These are phyloP conservation scores for Drosophila dunni DNA, from an alignment of 1,140 invertebrate species.

Conservation along the genomic window DNA sequence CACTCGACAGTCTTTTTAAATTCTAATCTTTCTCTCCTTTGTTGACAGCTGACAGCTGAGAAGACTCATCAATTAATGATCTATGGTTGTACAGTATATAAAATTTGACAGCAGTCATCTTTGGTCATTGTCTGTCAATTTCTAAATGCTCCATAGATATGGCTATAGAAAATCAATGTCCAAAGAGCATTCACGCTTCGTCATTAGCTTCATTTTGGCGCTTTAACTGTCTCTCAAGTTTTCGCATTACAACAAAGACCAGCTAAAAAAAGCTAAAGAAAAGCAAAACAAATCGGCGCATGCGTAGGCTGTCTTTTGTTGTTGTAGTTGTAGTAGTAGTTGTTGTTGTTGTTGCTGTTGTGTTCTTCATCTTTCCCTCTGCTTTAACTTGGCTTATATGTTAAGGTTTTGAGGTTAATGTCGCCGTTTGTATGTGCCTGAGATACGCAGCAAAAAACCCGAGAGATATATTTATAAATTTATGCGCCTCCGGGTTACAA, in stretches of 20 bases:
- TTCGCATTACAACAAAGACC: slow-evolving; percentile 29
- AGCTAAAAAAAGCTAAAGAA: slow-evolving; percentile 18
- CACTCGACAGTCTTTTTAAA: slow-evolving; percentile 1
- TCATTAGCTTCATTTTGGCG: slow-evolving; percentile 18
- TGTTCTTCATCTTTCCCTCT: slow-evolving; percentile 16
- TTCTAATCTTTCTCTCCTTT: slow-evolving; percentile 4
- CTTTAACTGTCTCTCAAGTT: slow-evolving; percentile 26
- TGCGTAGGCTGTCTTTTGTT: slow-evolving; percentile 63
- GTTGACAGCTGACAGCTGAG: slow-evolving; percentile 16
- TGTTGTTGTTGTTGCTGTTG: slow-evolving; percentile 36
- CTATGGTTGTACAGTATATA: background rate
- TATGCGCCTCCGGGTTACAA: slow-evolving; percentile 53
- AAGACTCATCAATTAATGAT: slow-evolving; percentile 23
- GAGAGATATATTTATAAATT: slow-evolving; percentile 23
- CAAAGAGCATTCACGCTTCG: slow-evolving; percentile 41
- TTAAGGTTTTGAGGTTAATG: slow-evolving; percentile 72
- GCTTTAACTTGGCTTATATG: slow-evolving; percentile 46
- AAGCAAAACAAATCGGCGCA: slow-evolving; percentile 53
- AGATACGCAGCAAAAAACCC: slow-evolving; percentile 28
- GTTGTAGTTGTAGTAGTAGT: slow-evolving; percentile 5
- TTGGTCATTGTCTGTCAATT: slow-evolving; percentile 16
- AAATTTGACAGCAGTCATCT: slow-evolving; percentile 25
- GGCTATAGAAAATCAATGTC: slow-evolving; percentile 24
- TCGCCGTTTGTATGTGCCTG: slow-evolving; percentile 68
- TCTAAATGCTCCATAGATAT: background rate